Conservation (phyloP, 2,797 vertebrate species). For the Australoheros facetus region DNA sequence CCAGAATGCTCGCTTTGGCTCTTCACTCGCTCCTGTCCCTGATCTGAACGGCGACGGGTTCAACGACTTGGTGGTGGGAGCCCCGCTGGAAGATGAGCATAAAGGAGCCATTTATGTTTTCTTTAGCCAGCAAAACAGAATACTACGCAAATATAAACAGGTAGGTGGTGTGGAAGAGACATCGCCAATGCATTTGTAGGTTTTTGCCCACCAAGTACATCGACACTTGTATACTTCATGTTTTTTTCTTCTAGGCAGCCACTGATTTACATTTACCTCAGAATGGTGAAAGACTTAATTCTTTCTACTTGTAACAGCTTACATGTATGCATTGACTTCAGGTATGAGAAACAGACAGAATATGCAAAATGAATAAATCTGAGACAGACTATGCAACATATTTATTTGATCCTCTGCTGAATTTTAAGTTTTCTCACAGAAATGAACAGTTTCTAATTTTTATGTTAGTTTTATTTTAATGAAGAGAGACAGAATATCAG, state of each 20-base stretch:
- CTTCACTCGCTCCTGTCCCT: conserved; percentile 87
- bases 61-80: conserved; percentile 92
- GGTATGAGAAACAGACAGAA: background rate
- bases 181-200: background rate
- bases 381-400: background rate
- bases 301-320: background rate
- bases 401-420: too few species aligned
- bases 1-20: conserved; percentile 95
- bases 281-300: background rate
- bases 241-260: background rate
- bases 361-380: background rate
- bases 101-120: conserved; percentile 93
- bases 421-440: too few species aligned
- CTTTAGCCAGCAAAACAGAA: conserved; percentile 83
- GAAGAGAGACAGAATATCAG: too few species aligned
- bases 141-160: conserved; percentile 92
- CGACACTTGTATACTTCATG: background rate
- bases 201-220: background rate
- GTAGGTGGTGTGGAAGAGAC: conserved; percentile 61
- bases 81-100: conserved; percentile 91
- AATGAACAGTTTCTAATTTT: too few species aligned
- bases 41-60: conserved; percentile 95
- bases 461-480: too few species aligned
- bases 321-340: background rate
- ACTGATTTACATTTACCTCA: background rate